Percentiles rank a stretch among this genome's conserved stretches.
These are phyloP conservation scores for Apostichopus californicus DNA, from an alignment of 35 echinoderm and acorn worm genomes.

Conservation along the genomic window DNA sequence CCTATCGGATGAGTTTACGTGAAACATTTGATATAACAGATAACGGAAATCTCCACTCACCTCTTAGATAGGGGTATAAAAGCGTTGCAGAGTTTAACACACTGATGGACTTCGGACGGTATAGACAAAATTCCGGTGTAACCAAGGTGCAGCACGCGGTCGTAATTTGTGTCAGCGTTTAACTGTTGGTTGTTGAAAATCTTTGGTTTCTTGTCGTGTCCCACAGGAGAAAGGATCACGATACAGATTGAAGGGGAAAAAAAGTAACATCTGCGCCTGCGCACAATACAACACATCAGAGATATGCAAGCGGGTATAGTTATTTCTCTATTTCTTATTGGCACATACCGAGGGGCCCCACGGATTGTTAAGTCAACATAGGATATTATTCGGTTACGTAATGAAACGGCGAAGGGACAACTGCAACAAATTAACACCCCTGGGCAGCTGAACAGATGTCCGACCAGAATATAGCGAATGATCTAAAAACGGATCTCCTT, in stretches of 20 bases:
- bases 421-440: neutral
- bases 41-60: neutral
- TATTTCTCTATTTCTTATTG: neutral
- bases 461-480: neutral
- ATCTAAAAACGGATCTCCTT: neutral
- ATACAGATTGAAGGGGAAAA: neutral
- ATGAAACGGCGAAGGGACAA: neutral
- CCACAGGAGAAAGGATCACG: neutral
- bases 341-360: neutral
- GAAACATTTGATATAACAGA: too few relatives aligned
- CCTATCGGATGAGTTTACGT: too few relatives aligned
- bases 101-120: neutral
- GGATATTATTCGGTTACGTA: neutral
- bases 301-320: neutral
- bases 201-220: neutral
- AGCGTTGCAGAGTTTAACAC: neutral
- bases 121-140: neutral
- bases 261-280: neutral
- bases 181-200: slow-evolving; percentile 10
- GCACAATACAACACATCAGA: neutral
- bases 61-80: neutral
- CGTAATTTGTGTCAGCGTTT: slow-evolving; percentile 2
- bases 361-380: neutral
- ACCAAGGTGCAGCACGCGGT: neutral
- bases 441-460: neutral